A percentile compares a stretch with the other conserved stretches of the same genome.
These are phyloP conservation scores for Chlamydotis undulata DNA, from an alignment of 2,113 vertebrate genomes.

Conservation along the genomic window DNA sequence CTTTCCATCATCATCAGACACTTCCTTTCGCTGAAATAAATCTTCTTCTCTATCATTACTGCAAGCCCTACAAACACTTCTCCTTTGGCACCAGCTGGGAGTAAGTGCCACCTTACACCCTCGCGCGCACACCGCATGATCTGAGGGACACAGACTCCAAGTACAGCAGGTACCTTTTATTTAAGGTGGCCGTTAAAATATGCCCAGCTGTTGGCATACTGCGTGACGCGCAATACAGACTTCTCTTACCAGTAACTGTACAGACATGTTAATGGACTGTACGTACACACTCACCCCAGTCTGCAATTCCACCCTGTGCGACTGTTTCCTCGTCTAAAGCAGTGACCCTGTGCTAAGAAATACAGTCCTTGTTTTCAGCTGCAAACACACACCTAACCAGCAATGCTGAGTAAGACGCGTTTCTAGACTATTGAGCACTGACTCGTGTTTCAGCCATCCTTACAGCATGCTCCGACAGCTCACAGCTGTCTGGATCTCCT, in stretches of 20 bases:
- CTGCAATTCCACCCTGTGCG: not conserved
- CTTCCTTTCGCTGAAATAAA: conserved; percentile 54
- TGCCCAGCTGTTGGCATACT: not conserved
- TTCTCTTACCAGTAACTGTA: not conserved
- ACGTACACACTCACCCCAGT: too few relatives aligned
- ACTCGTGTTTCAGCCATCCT: not conserved
- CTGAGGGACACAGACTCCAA: not conserved
- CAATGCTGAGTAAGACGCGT: not conserved
- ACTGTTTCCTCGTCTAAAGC: not conserved
- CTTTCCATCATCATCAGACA: conserved; percentile 58
- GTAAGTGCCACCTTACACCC: not conserved
- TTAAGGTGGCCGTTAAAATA: not conserved
- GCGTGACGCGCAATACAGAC: rapidly evolving
- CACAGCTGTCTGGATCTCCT: not conserved
- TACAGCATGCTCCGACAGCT: not conserved
- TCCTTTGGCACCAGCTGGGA: not conserved
- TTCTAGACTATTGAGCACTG: not conserved
- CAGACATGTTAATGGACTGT: too few relatives aligned
- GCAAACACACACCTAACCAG: not conserved
- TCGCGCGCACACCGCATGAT: rapidly evolving
- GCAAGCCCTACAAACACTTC: not conserved
- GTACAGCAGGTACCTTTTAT: too few relatives aligned
- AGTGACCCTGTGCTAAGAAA: not conserved
- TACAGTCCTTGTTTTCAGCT: not conserved
- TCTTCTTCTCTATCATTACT: not conserved